Evolutionary conservation across 2,797 vertebrate species (phyloP).

Genomic region (Synanceia verrucosa): DNA sequence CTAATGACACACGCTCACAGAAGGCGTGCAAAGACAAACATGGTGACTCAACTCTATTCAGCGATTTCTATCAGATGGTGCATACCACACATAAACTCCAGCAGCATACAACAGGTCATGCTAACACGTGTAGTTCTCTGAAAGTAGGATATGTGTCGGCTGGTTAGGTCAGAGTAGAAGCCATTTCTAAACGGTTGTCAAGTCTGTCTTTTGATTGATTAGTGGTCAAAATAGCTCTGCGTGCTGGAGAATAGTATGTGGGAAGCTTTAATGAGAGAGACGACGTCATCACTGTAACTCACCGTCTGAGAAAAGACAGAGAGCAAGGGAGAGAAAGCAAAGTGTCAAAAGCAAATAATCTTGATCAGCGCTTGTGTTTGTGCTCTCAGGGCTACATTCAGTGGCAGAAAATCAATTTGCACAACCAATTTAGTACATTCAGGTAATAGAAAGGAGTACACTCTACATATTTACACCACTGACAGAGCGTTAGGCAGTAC

Average conservation of each 20-base stretch:
- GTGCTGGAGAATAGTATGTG: slow-evolving; percentile 26
- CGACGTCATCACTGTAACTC: slow-evolving; percentile 70
- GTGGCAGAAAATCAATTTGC: slow-evolving; percentile 62
- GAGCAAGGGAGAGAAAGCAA: slow-evolving; percentile 60
- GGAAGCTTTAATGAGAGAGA: slow-evolving; percentile 70
- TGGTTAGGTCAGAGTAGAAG: not conserved
- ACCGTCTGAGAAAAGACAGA: slow-evolving; percentile 80
- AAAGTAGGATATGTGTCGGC: slow-evolving; percentile 37
- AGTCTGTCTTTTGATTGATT: slow-evolving; percentile 33
- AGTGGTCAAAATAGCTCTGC: slow-evolving; percentile 34
- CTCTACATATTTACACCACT: slow-evolving; percentile 55
- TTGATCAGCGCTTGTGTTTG: slow-evolving; percentile 70
- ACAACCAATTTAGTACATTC: slow-evolving; percentile 60
- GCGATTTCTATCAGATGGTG: slow-evolving; percentile 55
- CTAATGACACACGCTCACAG: no score
- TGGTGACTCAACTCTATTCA: not conserved
- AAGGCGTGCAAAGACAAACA: slow-evolving; percentile 26
- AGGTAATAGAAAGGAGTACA: slow-evolving; percentile 50
- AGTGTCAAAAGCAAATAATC: slow-evolving; percentile 79
- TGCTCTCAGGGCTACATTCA: slow-evolving; percentile 52
- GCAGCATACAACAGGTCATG: slow-evolving; percentile 68
- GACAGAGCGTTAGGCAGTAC: slow-evolving; percentile 34
- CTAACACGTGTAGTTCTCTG: slow-evolving; percentile 71
- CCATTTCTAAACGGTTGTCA: slow-evolving; percentile 8
- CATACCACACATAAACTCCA: slow-evolving; percentile 56